phyloP scores from a whole-genome alignment of 35 echinoderm and acorn worm genomes.

The Heliocidaris tuberculata region DNA sequence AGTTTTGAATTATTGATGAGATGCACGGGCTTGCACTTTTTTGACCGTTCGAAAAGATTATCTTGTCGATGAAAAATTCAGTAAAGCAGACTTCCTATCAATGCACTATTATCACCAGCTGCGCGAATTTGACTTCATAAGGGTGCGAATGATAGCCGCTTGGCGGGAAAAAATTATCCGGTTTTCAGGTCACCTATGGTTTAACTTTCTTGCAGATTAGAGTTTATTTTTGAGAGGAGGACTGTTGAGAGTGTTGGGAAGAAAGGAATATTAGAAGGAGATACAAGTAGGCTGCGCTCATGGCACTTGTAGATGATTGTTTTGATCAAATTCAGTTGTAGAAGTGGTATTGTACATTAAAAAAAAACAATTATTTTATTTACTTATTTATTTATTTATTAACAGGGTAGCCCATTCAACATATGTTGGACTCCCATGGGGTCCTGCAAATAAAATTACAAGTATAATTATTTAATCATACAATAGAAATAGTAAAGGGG shows the following conservation, averaged over 20 bases:
- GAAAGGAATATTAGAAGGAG: background rate
- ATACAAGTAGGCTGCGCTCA: background rate
- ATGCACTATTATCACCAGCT: background rate
- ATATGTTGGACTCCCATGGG: too few species aligned
- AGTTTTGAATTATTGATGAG: background rate
- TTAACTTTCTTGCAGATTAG: background rate
- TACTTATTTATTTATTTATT: too few species aligned
- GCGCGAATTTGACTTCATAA: background rate
- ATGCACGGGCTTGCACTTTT: background rate
- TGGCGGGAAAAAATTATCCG: background rate
- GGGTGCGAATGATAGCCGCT: background rate
- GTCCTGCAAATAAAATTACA: too few species aligned
- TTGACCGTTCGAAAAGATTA: background rate
- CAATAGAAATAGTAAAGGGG: too few species aligned
- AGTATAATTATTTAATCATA: too few species aligned
- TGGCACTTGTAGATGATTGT: background rate
- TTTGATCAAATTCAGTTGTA: background rate
- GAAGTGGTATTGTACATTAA: too few species aligned
- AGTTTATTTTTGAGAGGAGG: background rate
- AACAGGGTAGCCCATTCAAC: too few species aligned
- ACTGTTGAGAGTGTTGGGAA: background rate
- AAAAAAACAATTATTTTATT: too few species aligned
- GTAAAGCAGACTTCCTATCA: background rate
- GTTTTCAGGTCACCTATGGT: background rate
- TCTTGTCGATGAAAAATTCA: background rate